Conservation (phyloP, 2,888 invertebrate genomes). For the Cephalotes varians region DNA sequence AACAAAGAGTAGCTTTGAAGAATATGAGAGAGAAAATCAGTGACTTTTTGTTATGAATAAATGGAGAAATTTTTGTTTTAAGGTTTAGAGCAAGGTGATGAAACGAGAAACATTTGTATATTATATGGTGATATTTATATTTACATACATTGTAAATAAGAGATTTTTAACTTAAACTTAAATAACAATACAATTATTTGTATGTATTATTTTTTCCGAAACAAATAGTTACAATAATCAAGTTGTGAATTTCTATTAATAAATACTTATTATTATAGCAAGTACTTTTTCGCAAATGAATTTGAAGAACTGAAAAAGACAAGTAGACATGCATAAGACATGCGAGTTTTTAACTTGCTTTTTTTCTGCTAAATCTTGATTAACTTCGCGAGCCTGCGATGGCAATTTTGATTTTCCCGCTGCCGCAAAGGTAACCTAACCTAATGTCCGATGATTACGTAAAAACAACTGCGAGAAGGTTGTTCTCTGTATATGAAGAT, state of each 20-base stretch:
- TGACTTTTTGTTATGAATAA: constrained; percentile 81
- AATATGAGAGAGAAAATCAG: constrained; percentile 81
- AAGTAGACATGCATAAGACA: background rate
- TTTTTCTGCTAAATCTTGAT: background rate
- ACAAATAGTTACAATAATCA: too few relatives aligned
- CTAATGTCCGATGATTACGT: background rate
- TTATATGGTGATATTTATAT: too few relatives aligned
- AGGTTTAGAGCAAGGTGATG: background rate
- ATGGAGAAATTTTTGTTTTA: background rate
- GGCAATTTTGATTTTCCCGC: background rate
- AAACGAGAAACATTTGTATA: background rate
- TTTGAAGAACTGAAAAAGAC: background rate
- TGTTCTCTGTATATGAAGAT: background rate
- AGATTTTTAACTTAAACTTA: background rate
- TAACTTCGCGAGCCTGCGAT: background rate
- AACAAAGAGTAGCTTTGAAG: constrained; percentile 72
- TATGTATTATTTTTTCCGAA: background rate
- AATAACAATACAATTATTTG: background rate
- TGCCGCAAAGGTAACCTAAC: background rate
- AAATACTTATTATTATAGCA: background rate
- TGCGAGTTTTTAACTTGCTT: background rate
- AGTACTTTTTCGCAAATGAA: background rate
- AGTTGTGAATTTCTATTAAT: background rate
- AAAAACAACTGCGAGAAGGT: background rate
- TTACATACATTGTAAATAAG: too few relatives aligned